phyloP scores from a whole-genome alignment of 2,113 vertebrate species.

The Pelecanus crispus region DNA sequence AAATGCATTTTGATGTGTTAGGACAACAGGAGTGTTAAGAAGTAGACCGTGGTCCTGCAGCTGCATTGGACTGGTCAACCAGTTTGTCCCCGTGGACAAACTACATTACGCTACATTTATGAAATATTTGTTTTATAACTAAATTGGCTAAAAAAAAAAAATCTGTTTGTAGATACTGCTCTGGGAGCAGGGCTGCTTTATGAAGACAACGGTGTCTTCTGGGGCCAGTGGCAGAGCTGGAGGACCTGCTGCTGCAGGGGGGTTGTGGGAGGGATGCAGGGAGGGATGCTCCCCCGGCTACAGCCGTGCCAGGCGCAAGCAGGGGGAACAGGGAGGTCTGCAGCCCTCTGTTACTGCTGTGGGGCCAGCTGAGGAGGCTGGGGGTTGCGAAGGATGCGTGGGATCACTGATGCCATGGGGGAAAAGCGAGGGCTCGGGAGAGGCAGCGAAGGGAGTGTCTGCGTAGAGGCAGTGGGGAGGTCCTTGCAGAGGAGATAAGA shows the following conservation, averaged over 20 bases:
- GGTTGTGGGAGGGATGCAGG: background rate
- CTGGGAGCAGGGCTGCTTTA: background rate
- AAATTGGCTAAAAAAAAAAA: background rate
- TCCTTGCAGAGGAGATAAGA: background rate
- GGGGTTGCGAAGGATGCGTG: fast-evolving
- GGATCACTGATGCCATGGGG: background rate
- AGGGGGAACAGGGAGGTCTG: background rate
- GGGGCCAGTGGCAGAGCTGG: background rate
- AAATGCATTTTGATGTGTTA: background rate
- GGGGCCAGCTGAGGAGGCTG: background rate
- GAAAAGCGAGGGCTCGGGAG: background rate
- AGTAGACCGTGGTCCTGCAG: background rate
- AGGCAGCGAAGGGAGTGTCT: background rate
- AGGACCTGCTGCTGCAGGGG: background rate
- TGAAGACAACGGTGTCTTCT: background rate
- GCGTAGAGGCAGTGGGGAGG: fast-evolving
- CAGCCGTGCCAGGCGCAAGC: background rate
- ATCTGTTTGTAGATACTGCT: background rate
- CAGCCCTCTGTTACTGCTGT: background rate
- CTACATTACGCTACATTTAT: background rate
- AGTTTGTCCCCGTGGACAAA: background rate
- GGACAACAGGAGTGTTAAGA: background rate
- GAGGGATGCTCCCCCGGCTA: fast-evolving
- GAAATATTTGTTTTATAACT: background rate
- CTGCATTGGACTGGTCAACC: background rate